phyloP scores from a whole-genome alignment of 2,888 invertebrate genomes.

The Tipula vernalis region DNA sequence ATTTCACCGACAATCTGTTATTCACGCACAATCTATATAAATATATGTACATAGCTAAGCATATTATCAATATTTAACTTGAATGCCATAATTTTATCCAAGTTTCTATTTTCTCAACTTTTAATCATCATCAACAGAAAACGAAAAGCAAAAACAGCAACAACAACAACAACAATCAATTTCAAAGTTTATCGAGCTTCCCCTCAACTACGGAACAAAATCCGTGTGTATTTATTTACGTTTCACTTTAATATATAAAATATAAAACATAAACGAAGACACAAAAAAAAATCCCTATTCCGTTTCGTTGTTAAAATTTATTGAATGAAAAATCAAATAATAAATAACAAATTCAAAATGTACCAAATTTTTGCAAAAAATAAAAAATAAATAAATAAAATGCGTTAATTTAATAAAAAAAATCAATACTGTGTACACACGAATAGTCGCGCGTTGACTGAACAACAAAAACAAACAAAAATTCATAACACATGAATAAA shows the following conservation, averaged over 20 bases:
- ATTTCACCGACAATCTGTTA: not conserved
- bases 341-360: not conserved
- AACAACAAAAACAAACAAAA: not conserved
- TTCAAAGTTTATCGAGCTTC: not conserved
- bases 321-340: not conserved
- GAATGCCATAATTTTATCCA: not conserved
- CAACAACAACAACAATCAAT: not conserved
- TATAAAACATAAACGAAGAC: not conserved
- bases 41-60: not conserved
- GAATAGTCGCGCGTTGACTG: constrained; percentile 4
- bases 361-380: not conserved
- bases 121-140: not conserved
- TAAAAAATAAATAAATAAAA: not conserved
- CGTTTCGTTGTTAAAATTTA: not conserved
- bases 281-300: not conserved
- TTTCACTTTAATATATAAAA: not conserved
- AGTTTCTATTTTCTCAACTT: not conserved
- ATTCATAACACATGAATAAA: not conserved
- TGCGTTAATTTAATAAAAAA: not conserved
- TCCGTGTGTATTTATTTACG: not conserved
- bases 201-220: not conserved
- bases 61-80: not conserved
- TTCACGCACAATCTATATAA: not conserved
- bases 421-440: not conserved
- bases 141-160: not conserved